Evolutionary conservation across 2,888 invertebrate species (phyloP), one percentile per base, ranked within the genome.

Genomic region (Andrena hattorfiana): DNA sequence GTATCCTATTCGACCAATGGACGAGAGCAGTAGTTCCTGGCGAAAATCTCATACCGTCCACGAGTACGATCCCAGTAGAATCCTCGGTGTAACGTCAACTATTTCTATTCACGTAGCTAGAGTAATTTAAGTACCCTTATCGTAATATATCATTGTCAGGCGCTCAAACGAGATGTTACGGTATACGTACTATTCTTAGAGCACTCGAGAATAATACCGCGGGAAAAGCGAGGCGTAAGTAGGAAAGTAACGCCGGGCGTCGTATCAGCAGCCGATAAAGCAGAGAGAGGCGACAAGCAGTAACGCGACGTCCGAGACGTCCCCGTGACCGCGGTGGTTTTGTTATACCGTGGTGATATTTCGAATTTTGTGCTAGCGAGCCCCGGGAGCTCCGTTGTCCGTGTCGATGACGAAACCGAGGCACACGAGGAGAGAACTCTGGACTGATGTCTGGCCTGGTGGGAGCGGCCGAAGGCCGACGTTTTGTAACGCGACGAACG

Each of bases 241-340:
- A 64, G 16, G 62, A 23, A 68, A 67, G 73, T 51, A 66, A 28
- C 54, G 20, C 48, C 48, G 20, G n/a, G 13, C 8, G 72, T 30
- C 60, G 68, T 90, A 91, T 90, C 91, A 85, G 79, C 89, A 67
- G 91, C 82, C 88, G 92, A 92, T 92, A 92, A 91, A 85, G 81
- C 88, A 89, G 90, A 84, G 83, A 81, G 81, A 81, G 56, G 69
- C 72, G 56, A 30, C 30, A 56, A 49, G 30, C 30, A 75, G 68
- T 63, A 26, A 76, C 69, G 49, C 20, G 60, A 4, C 16, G 56
- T 56, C 8, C 10, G 62, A 63, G 67, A 63, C 48, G 78, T 60
- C 23, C 71, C 32, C 64, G 70, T 68, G 73, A 48, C 35, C 72
- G 42, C 42, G 70, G 54, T 66, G 73, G 51, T 77, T 77, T 85